These are phyloP conservation scores for Auanema freiburgensis DNA, from an alignment of 2,888 invertebrate genomes.

Conservation along the genomic window DNA sequence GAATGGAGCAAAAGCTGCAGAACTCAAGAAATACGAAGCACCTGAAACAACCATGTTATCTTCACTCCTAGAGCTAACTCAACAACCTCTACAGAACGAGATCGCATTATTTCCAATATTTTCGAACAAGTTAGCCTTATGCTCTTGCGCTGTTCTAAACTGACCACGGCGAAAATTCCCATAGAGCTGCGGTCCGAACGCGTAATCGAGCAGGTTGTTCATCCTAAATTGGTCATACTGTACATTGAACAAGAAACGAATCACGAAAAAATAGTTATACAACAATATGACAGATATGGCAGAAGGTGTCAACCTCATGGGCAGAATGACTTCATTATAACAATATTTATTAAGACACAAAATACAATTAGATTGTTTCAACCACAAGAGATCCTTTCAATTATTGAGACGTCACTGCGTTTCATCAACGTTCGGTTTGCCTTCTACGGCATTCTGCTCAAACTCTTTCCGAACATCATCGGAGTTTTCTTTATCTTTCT, in stretches of 20 bases:
- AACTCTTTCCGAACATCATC: slow-evolving; percentile 16
- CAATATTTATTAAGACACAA: background rate
- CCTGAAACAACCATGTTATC: slow-evolving; percentile 20
- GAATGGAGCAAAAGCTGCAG: slow-evolving; percentile 36
- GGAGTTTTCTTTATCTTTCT: too few species aligned
- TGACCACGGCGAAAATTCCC: slow-evolving; percentile 23
- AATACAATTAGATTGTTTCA: slow-evolving; percentile 2
- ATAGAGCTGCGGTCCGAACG: slow-evolving; percentile 39
- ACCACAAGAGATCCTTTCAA: background rate
- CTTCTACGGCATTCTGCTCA: slow-evolving; percentile 11
- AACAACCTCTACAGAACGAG: slow-evolving; percentile 26
- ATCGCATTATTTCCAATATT: slow-evolving; percentile 28
- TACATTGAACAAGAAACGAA: background rate
- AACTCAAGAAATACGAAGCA: slow-evolving; percentile 30
- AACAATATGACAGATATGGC: background rate
- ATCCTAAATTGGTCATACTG: background rate
- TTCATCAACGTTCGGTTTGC: slow-evolving; percentile 5
- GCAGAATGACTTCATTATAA: background rate
- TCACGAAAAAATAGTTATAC: background rate
- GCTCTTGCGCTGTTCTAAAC: too few species aligned
- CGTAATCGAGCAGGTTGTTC: slow-evolving; percentile 17
- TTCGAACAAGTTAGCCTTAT: slow-evolving; percentile 23
- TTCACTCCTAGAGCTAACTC: background rate
- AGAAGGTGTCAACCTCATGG: background rate
- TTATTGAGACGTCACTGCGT: background rate